Percentiles rank a stretch among this genome's conserved stretches.
Conservation (phyloP, 2,888 invertebrate genomes). For the Gastracanthus pulcherrimus region DNA sequence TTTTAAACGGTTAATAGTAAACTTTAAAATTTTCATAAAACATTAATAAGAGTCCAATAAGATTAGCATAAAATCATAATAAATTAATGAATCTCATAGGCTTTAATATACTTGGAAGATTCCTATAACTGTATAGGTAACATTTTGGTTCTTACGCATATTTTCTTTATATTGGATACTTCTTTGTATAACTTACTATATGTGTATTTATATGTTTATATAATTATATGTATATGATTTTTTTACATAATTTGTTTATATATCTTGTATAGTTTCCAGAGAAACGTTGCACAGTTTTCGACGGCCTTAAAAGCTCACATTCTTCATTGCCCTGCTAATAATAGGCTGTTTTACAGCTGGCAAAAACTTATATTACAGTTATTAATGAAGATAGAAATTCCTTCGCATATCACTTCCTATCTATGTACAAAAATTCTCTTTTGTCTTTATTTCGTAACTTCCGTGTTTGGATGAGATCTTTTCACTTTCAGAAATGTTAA, state of each 20-base stretch:
- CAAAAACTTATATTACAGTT: constrained; percentile 50
- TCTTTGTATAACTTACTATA: constrained; percentile 41
- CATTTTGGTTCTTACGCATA: constrained; percentile 45
- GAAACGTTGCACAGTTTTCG: constrained; percentile 37
- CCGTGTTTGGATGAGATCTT: constrained; percentile 38
- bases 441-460: constrained; percentile 15
- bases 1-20: constrained; percentile 41
- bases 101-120: constrained; percentile 49
- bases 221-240: constrained; percentile 26
- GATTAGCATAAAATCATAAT: constrained; percentile 46
- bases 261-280: constrained; percentile 36
- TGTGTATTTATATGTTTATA: constrained; percentile 33
- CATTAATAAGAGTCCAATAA: constrained; percentile 47
- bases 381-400: constrained; percentile 43
- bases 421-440: constrained; percentile 46
- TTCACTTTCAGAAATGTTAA: constrained; percentile 16
- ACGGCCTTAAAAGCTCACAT: constrained; percentile 16
- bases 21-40: constrained; percentile 49
- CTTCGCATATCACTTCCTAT: constrained; percentile 34
- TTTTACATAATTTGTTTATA: constrained; percentile 47
- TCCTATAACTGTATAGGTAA: constrained; percentile 50
- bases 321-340: constrained; percentile 9
- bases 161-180: constrained; percentile 38
- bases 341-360: constrained; percentile 43
- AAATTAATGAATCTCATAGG: constrained; percentile 53